A percentile compares a stretch with the other conserved stretches of the same genome.
These are phyloP conservation scores for Chromobotia macracanthus DNA, from an alignment of 2,797 vertebrate species.

Conservation along the genomic window DNA sequence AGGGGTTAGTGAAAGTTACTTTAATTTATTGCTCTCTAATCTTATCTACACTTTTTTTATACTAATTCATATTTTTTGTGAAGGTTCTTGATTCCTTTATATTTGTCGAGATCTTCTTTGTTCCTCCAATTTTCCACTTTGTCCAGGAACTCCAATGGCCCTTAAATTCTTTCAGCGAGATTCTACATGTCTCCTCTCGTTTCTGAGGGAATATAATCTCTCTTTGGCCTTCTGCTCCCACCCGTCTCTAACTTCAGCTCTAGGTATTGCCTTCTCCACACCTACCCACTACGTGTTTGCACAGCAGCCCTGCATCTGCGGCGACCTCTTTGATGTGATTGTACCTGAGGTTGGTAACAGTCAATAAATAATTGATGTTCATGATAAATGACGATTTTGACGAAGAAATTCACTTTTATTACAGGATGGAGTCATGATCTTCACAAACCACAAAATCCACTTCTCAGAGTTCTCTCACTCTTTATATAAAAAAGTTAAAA, in stretches of 20 bases:
- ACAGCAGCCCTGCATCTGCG: conserved; percentile 85
- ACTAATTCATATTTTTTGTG: background rate
- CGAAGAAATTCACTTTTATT: background rate
- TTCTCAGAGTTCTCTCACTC: background rate
- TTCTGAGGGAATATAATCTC: conserved; percentile 90
- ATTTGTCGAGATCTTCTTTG: background rate
- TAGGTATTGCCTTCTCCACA: conserved; percentile 88
- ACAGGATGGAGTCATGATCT: no score
- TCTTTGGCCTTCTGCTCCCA: conserved; percentile 86
- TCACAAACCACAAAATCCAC: background rate
- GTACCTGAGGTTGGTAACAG: conserved; percentile 79
- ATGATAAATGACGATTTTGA: background rate
- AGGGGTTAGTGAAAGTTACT: conserved; percentile 72
- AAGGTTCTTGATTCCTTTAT: background rate
- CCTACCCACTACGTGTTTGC: conserved; percentile 87
- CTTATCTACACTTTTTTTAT: background rate
- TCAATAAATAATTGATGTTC: background rate
- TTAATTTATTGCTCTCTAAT: conserved; percentile 31
- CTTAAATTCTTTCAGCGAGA: conserved; percentile 88
- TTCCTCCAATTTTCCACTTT: background rate
- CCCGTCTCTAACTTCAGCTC: conserved; percentile 82
- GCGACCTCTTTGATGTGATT: conserved; percentile 90
- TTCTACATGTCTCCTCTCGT: conserved; percentile 84
- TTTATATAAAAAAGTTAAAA: background rate
- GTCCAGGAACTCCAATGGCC: conserved; percentile 87